Conservation (phyloP, 2,113 vertebrate genomes). For the Holacanthus passer region DNA sequence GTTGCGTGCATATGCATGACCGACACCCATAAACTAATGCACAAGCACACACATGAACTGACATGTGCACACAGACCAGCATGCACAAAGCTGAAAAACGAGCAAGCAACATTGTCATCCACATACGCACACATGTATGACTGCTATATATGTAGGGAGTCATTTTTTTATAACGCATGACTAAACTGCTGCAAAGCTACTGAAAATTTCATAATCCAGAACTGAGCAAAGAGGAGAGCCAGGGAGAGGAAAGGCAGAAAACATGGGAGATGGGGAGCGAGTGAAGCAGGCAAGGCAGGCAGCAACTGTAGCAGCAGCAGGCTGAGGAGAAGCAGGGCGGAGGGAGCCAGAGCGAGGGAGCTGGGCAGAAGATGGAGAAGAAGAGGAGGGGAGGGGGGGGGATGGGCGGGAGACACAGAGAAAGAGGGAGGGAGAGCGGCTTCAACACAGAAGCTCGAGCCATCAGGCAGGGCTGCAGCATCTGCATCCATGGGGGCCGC, state of each 20-base stretch:
- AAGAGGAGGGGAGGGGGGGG: conserved; percentile 4
- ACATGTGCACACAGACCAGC: neutral
- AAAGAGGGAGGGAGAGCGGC: conserved; percentile 1
- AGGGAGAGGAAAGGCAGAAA: conserved; percentile 43
- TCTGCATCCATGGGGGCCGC: conserved; percentile 56
- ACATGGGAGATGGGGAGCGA: conserved; percentile 40
- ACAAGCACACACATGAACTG: conserved; percentile 13
- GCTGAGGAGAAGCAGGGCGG: conserved; percentile 60
- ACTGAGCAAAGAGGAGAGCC: conserved; percentile 56
- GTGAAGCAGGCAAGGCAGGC: conserved; percentile 57
- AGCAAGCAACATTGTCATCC: conserved; percentile 3
- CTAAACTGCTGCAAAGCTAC: conserved; percentile 81
- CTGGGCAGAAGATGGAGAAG: conserved; percentile 35
- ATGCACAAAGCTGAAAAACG: neutral
- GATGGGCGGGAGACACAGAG: conserved; percentile 21
- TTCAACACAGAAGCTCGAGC: conserved; percentile 44
- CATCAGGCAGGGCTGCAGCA: conserved; percentile 63
- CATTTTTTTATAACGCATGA: conserved; percentile 73
- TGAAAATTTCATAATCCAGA: conserved; percentile 84
- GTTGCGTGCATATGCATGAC: conserved; percentile 17
- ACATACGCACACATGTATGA: conserved; percentile 6
- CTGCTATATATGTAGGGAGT: conserved; percentile 53
- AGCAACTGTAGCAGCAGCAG: conserved; percentile 74
- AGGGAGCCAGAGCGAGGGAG: conserved; percentile 49
- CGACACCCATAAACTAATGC: conserved; percentile 13